Evolutionary conservation across 2,113 vertebrate genomes (phyloP), one percentile per base, ranked within the genome.

Genomic region (Antigone vipio): DNA sequence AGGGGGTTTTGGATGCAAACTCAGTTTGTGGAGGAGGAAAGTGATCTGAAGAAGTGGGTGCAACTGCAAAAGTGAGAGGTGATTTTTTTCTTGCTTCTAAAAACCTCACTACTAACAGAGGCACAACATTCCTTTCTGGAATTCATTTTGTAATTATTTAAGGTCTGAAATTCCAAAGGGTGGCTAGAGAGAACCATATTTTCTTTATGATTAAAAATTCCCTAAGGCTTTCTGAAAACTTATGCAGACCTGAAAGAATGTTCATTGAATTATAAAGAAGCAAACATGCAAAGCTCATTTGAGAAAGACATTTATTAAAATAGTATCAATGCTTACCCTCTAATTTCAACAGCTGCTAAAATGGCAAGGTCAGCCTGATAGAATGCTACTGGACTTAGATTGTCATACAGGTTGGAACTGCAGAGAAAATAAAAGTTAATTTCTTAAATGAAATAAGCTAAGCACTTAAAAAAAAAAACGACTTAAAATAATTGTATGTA

Each of bases 401-500:
- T 99, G 95, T 99, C 96, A 85, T 98, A 99, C 94, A 99, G 98
- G 93, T 99, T 99, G 11, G 99, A 99, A 96, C 99, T 99, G 97
- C 73, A 98, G 74, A 80, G 59, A 94, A 95, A 96, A 90, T 2
- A 44, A 63, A 76, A 63, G 27, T 58, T 13, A 34, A 84, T 45
- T 50, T 71, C 47, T 75, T 72, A 49, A 66, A 68, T 50, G 2
- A 35, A 78, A 74, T n/a, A 67, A 67, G 13, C 5, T 14, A 35
- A 52, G 22, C 42, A 58, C 75, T 89, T 53, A 8, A 45, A 69
- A 40, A 45, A 69, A 40, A 49, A 44, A 12, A 7, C 8, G 40
- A 2, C 11, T 87, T 26, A 11, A 49, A 87, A n/a, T 18, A 67
- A 73, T 20, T n/a, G 3, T 24, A 12, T 29, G 13, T 44, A 89